Percentiles rank a stretch among this genome's conserved stretches.
Conservation (phyloP, 2,797 vertebrate species). For the Eulemur coronatus region DNA sequence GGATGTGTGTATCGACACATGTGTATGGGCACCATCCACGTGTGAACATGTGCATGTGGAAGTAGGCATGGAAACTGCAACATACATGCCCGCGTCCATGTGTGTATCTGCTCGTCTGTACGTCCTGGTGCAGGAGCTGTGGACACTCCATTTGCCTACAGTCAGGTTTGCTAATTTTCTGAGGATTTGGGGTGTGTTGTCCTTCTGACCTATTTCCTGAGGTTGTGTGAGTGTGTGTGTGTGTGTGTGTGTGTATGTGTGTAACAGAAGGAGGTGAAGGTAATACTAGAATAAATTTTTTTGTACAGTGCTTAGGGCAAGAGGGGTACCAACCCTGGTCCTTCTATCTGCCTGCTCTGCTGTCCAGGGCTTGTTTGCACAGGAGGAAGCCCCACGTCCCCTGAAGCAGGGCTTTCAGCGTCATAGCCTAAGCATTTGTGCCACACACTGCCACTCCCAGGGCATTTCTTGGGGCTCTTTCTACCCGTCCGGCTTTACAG, state of each 20-base stretch:
- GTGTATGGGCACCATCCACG: accelerated
- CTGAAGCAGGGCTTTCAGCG: not conserved
- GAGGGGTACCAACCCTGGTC: not conserved
- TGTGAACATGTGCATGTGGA: not conserved
- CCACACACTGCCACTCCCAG: not conserved
- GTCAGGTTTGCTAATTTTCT: not conserved
- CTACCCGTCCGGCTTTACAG: not conserved
- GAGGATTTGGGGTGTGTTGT: not conserved
- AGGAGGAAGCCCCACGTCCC: not conserved
- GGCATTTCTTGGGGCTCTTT: not conserved
- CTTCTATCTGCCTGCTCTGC: not conserved
- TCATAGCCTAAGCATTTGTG: not conserved
- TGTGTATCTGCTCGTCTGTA: not conserved
- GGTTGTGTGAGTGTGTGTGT: not conserved
- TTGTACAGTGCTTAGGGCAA: not conserved
- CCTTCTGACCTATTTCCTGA: not conserved
- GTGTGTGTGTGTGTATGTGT: not conserved
- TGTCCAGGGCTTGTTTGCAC: not conserved
- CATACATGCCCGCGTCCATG: not conserved
- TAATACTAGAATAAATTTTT: not conserved
- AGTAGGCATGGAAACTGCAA: not conserved
- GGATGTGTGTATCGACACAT: no score
- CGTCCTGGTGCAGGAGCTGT: not conserved
- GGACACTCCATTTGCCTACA: not conserved
- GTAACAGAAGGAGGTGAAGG: not conserved